Conservation (phyloP, 2,797 vertebrate genomes). For the Brachyalestes nurse region DNA sequence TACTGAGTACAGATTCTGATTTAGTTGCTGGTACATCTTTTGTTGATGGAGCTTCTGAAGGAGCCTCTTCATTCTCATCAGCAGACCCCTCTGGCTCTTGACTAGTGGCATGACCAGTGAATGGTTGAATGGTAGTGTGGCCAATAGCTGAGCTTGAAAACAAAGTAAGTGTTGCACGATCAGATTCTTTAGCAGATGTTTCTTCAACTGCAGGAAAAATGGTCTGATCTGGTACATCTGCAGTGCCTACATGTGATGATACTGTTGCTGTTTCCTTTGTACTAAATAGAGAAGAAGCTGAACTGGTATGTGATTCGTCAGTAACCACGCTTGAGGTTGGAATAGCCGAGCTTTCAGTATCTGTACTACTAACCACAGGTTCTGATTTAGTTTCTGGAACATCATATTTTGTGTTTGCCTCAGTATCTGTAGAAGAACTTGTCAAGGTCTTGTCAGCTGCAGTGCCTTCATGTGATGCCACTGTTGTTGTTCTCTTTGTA, state of each 20-base stretch:
- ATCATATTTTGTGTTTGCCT: constrained; percentile 17
- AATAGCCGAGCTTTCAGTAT: background rate
- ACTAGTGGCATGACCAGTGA: background rate
- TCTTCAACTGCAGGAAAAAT: constrained; percentile 1
- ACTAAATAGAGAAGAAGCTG: background rate
- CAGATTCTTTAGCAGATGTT: background rate
- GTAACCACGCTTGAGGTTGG: background rate
- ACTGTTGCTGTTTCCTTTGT: background rate
- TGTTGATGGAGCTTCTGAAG: too few relatives aligned
- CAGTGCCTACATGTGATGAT: too few relatives aligned
- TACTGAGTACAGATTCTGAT: too few relatives aligned
- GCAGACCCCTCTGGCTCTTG: constrained; percentile 14
- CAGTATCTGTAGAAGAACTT: constrained; percentile 19
- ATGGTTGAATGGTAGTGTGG: background rate
- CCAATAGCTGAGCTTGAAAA: background rate
- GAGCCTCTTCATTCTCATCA: constrained; percentile 14
- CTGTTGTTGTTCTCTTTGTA: background rate
- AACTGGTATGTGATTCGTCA: background rate
- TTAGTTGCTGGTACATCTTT: too few relatives aligned
- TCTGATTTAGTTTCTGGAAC: too few relatives aligned
- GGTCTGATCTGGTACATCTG: constrained; percentile 17
- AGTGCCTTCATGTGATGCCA: too few relatives aligned
- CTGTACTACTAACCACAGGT: background rate
- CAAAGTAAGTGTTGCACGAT: background rate
- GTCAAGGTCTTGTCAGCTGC: background rate